Conservation (phyloP, 2,113 vertebrate genomes). For the Aptenodytes patagonicus region DNA sequence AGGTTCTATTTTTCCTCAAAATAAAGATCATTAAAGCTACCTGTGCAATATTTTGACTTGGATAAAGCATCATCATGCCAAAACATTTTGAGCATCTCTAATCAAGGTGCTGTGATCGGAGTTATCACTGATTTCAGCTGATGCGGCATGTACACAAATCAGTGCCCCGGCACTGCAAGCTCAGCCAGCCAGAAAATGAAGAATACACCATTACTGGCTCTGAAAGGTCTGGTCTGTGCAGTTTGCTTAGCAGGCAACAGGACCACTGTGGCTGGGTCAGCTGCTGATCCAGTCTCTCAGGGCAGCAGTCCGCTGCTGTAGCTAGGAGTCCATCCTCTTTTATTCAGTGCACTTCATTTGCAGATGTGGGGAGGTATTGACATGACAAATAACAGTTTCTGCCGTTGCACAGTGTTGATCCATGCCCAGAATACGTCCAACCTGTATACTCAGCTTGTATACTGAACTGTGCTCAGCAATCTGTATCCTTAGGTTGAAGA, state of each 20-base stretch:
- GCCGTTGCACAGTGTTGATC: not conserved
- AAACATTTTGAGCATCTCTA: not conserved
- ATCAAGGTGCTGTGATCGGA: not conserved
- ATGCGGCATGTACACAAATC: not conserved
- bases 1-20: not conserved
- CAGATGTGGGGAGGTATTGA: not conserved
- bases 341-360: not conserved
- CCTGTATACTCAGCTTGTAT: not conserved
- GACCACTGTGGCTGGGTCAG: not conserved
- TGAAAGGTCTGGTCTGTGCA: not conserved
- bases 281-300: not conserved
- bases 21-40: not conserved
- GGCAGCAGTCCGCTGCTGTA: not conserved
- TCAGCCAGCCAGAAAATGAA: conserved; percentile 17
- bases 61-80: not conserved
- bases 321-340: not conserved
- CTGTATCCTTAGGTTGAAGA: not conserved
- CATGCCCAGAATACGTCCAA: not conserved
- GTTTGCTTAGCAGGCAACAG: not conserved
- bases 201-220: not conserved
- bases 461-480: not conserved
- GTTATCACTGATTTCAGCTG: not conserved
- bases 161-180: not conserved
- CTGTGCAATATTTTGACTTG: not conserved
- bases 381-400: not conserved